These are phyloP conservation scores for Hylaea fasciaria DNA, from an alignment of 2,888 invertebrate species.

Conservation along the genomic window DNA sequence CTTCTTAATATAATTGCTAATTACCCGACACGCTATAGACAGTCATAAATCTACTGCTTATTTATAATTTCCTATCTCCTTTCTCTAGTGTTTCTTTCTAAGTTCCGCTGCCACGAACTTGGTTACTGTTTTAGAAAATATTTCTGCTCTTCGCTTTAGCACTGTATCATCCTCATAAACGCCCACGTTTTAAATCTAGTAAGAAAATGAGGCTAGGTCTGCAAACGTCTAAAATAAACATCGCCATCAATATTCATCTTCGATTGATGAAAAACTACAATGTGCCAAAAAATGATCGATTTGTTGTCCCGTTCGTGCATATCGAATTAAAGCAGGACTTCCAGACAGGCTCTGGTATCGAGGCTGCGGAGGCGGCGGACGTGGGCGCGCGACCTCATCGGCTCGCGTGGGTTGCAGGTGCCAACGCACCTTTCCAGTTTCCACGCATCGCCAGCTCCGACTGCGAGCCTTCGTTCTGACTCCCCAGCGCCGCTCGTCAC, in stretches of 20 bases:
- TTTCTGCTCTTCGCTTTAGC: too few species aligned
- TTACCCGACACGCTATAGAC: constrained; percentile 14
- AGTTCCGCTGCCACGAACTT: neutral
- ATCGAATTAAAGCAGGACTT: constrained; percentile 29
- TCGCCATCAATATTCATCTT: constrained; percentile 22
- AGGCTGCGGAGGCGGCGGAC: constrained; percentile 53
- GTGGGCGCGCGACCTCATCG: constrained; percentile 73
- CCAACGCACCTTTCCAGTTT: constrained; percentile 79
- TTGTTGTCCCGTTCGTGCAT: constrained; percentile 42
- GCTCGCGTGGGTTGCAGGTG: constrained; percentile 78
- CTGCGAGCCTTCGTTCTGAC: constrained; percentile 47
- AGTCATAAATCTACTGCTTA: constrained; percentile 9
- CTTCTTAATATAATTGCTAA: constrained; percentile 25
- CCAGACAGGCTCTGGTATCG: constrained; percentile 34
- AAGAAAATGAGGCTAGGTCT: neutral
- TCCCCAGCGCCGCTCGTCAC: constrained; percentile 53
- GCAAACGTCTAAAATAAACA: constrained; percentile 21
- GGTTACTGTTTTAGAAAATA: too few species aligned
- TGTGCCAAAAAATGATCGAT: constrained; percentile 42
- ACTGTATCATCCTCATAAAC: neutral
- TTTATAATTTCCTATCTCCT: constrained; percentile 17
- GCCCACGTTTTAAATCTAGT: neutral
- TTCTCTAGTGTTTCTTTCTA: constrained; percentile 17
- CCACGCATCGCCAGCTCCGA: constrained; percentile 57
- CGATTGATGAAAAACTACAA: constrained; percentile 32